Evolutionary conservation across 2,797 vertebrate species (phyloP).

Genomic region (Channallabes apus): DNA sequence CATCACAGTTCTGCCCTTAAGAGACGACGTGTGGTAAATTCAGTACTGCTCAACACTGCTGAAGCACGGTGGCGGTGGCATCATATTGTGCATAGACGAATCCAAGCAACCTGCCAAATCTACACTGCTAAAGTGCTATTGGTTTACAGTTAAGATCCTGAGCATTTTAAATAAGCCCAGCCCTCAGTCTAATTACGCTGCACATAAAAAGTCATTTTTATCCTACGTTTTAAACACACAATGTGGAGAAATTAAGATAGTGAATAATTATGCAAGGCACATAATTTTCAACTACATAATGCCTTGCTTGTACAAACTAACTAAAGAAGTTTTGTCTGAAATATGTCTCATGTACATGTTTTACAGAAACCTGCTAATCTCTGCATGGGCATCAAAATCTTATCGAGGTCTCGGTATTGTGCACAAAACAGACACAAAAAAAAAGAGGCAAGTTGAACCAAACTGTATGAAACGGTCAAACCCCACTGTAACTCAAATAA

Average conservation of each 20-base stretch:
- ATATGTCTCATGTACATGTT: background rate
- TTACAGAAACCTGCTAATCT: background rate
- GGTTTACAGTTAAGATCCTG: background rate
- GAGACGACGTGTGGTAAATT: background rate
- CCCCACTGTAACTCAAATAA: background rate
- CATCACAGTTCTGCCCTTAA: background rate
- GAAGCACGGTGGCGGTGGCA: background rate
- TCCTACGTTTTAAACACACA: background rate
- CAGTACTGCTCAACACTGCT: background rate
- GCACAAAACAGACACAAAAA: background rate
- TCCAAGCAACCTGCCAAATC: background rate
- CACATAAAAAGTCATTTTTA: background rate
- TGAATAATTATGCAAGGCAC: background rate
- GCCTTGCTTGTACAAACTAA: background rate
- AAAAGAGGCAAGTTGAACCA: background rate
- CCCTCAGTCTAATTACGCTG: background rate
- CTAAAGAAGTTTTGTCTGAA: background rate
- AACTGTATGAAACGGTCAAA: background rate
- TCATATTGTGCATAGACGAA: background rate
- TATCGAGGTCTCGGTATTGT: background rate
- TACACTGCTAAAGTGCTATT: background rate
- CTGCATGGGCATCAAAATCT: background rate
- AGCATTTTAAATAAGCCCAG: background rate
- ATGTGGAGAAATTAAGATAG: background rate
- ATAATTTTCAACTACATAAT: background rate